Base-by-base conservation (phyloP, 2,888 invertebrate genomes). In the Gortyna flavago region DNA sequence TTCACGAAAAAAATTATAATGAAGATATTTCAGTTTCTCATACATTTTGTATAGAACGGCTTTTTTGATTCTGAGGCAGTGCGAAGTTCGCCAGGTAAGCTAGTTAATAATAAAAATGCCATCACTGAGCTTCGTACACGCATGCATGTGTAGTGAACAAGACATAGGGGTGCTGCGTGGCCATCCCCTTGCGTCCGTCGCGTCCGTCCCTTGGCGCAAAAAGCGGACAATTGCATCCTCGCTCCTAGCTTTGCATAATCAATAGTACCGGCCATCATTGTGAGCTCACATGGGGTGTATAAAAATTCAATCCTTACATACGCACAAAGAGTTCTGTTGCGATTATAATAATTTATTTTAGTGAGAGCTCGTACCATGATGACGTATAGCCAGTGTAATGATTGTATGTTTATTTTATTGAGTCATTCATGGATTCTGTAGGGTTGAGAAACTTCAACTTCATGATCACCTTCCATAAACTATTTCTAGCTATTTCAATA, bases 181-280 rank as follows among this genome's bases (percentile, higher is more conserved):
- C 64, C 86, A 89, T 92, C 93, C 94, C 91, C 88, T 91, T 91
- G 89, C 87, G 92, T 90, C 93, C 88, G 85, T 90, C 64, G 74
- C 57, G 82, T 76, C 91, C 93, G 81, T 90, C 93, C 93, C 92
- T 92, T 91, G 85, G 89, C 88, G 91, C 94, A 94, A 95, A 95
- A 95, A 93, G 92, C 93, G 93, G 93, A 93, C 94, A 93, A 94
- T 93, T 95, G 95, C 95, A 95, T 93, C 91, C 91, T 83, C 77
- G 85, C 71, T 89, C 88, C 89, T 89, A 91, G 92, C 93, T 95
- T 95, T 95, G 95, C 96, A 95, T 96, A 96, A 96, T 95, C 96
- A 94, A 95, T 95, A 94, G 92, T 89, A 90, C 87, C 91, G 90
- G 88, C 90, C 89, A 91, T 91, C 91, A 93, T 94, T 94, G 93